Evolutionary conservation across 1,140 invertebrate species (phyloP).

Genomic region (Ceratina australensis): DNA sequence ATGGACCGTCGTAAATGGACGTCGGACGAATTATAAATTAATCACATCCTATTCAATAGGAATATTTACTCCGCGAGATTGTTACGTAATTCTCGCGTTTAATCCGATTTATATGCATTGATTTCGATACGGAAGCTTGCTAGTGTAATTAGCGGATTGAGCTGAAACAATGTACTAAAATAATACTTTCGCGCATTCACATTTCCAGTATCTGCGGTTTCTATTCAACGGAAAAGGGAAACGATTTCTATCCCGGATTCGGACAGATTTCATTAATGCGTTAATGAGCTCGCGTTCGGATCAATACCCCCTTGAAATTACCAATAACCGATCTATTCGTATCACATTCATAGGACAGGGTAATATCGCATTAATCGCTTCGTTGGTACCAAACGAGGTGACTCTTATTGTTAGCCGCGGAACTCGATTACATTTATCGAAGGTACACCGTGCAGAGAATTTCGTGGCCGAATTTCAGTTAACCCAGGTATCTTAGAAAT

Average conservation of each 20-base stretch:
- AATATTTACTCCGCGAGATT: not conserved
- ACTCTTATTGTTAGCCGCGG: no score
- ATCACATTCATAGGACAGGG: no score
- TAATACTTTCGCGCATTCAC: not conserved
- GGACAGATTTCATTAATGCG: no score
- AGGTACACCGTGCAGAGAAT: not conserved
- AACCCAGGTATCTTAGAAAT: not conserved
- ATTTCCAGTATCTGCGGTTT: not conserved
- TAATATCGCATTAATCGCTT: not conserved
- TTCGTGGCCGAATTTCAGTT: not conserved
- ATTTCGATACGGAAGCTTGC: not conserved
- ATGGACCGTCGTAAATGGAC: no score
- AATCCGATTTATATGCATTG: not conserved
- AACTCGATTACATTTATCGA: no score
- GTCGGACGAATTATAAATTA: no score
- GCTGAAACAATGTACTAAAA: slow-evolving; percentile 9
- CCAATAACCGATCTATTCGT: no score
- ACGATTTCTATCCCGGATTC: not conserved
- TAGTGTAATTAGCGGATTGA: not conserved
- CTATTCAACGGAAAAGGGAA: not conserved
- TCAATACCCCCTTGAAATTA: no score
- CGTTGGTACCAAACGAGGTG: not conserved
- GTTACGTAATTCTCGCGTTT: not conserved
- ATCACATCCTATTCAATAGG: no score
- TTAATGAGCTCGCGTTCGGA: no score